A percentile compares a stretch with the other conserved stretches of the same genome.
Conservation (phyloP, 2,888 invertebrate species). For the Eretmocerus hayati region DNA sequence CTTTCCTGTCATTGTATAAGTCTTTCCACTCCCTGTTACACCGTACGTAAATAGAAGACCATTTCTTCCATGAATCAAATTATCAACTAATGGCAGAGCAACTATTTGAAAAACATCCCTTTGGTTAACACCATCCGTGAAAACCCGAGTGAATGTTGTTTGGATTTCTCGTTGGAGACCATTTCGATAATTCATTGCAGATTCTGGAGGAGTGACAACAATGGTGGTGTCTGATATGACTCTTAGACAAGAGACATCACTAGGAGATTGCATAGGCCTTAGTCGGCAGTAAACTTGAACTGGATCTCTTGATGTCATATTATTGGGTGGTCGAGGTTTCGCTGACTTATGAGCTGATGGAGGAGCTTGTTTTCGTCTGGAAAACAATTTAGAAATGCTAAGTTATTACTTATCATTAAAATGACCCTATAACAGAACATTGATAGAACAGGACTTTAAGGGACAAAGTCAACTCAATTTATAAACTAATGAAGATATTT, state of each 20-base stretch:
- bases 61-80: conserved; percentile 82
- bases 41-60: conserved; percentile 95
- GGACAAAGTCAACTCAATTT: no score
- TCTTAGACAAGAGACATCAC: conserved; percentile 61
- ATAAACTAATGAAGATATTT: no score
- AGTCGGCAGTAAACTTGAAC: conserved; percentile 86
- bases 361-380: conserved; percentile 37
- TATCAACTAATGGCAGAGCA: conserved; percentile 79
- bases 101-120: conserved; percentile 78
- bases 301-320: conserved; percentile 55
- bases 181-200: conserved; percentile 54
- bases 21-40: conserved; percentile 95
- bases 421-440: no score
- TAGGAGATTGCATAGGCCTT: conserved; percentile 66
- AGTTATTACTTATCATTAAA: neutral
- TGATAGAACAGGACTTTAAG: no score
- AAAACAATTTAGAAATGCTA: conserved; percentile 15
- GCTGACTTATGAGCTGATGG: conserved; percentile 36
- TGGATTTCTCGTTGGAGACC: conserved; percentile 62
- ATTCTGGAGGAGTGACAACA: conserved; percentile 59
- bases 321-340: conserved; percentile 30
- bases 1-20: conserved; percentile 86
- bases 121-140: conserved; percentile 72
- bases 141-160: conserved; percentile 78
- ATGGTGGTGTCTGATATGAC: conserved; percentile 64